Conservation (phyloP, 1,140 invertebrate species). For the Drosophila kepulauana region DNA sequence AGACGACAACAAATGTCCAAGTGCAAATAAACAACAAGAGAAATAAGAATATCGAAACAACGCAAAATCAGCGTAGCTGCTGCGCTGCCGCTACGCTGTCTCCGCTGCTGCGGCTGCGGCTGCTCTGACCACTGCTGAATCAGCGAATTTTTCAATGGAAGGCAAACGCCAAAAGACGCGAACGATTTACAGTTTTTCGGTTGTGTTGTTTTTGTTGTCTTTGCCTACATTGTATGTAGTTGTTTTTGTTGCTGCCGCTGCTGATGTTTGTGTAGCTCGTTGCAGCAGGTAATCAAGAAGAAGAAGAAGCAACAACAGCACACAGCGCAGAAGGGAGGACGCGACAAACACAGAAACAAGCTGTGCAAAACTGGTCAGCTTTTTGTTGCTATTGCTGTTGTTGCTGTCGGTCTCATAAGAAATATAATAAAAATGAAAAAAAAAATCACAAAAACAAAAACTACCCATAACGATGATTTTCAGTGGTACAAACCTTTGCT, state of each 20-base stretch:
- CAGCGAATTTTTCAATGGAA: conserved; percentile 71
- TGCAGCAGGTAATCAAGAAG: conserved; percentile 49
- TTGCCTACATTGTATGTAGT: neutral
- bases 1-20: conserved; percentile 47
- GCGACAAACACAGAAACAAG: conserved; percentile 31
- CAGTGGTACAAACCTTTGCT: conserved; percentile 45
- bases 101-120: neutral
- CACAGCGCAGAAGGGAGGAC: conserved; percentile 14
- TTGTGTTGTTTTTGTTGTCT: conserved; percentile 24
- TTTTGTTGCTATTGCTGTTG: neutral
- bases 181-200: conserved; percentile 69
- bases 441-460: conserved; percentile 13
- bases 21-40: conserved; percentile 62
- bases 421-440: conserved; percentile 10
- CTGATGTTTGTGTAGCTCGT: conserved; percentile 18
- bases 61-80: conserved; percentile 40
- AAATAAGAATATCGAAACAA: conserved; percentile 46
- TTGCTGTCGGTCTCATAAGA: conserved; percentile 5
- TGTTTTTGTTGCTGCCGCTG: conserved; percentile 32
- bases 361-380: conserved; percentile 53
- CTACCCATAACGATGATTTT: conserved; percentile 31
- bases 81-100: conserved; percentile 20
- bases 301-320: conserved; percentile 14
- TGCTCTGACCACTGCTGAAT: conserved; percentile 48
- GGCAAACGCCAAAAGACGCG: conserved; percentile 45